These are phyloP conservation scores for Poecile atricapillus DNA, from an alignment of 2,113 vertebrate genomes.

Conservation along the genomic window DNA sequence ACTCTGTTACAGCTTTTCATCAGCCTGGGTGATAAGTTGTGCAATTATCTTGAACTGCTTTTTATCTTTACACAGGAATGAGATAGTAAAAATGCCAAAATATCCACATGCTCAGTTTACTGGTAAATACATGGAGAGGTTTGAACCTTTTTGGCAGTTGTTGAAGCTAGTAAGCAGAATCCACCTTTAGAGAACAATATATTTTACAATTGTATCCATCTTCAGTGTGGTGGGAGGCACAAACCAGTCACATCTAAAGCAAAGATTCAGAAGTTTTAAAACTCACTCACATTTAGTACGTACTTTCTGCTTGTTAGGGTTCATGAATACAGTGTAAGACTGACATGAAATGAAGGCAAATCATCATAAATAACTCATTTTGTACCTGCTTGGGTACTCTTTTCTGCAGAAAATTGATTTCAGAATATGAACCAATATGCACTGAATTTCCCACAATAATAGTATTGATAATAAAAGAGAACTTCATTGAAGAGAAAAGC, in stretches of 20 bases:
- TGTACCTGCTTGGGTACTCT: not conserved
- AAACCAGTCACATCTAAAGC: slow-evolving; percentile 37
- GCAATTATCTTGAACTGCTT: not conserved
- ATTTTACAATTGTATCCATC: slow-evolving; percentile 31
- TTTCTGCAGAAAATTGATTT: slow-evolving; percentile 62
- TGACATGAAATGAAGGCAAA: not conserved
- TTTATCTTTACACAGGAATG: slow-evolving; percentile 45
- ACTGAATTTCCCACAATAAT: slow-evolving; percentile 46
- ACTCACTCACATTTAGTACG: slow-evolving; percentile 45
- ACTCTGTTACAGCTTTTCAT: not conserved
- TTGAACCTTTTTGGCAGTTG: slow-evolving; percentile 19
- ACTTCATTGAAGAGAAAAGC: slow-evolving; percentile 63
- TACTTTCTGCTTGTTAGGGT: not conserved
- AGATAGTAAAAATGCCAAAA: slow-evolving; percentile 47
- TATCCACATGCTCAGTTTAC: not conserved
- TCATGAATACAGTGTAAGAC: not conserved
- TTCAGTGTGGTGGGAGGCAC: slow-evolving; percentile 7
- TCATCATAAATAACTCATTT: slow-evolving; percentile 23
- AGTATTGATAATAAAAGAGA: slow-evolving; percentile 70
- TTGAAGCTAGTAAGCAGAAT: slow-evolving; percentile 17
- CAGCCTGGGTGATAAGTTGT: not conserved
- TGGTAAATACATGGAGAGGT: slow-evolving; percentile 29
- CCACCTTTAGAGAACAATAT: slow-evolving; percentile 6
- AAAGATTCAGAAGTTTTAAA: slow-evolving; percentile 55
- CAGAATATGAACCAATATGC: slow-evolving; percentile 48